A percentile compares a stretch with the other conserved stretches of the same genome.
Conservation (phyloP, 2,888 invertebrate species). For the Gerris lacustris region DNA sequence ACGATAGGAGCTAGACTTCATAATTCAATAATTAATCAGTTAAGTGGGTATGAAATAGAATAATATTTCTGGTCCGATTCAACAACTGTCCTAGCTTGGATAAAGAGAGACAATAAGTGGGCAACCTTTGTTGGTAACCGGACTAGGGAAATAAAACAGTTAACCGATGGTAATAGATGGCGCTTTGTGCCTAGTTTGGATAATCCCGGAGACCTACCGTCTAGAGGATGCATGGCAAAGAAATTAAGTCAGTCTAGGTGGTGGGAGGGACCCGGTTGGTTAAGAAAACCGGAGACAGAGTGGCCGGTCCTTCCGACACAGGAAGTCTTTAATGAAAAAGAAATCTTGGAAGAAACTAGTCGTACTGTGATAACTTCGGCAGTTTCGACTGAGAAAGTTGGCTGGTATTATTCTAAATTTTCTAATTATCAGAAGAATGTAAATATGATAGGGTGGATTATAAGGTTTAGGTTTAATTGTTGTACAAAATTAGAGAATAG, state of each 20-base stretch:
- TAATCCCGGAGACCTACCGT: conserved; percentile 30
- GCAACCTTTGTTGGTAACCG: conserved; percentile 30
- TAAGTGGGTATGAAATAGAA: not conserved
- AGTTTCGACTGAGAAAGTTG: no score
- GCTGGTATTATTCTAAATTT: no score
- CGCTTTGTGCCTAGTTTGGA: conserved; percentile 25
- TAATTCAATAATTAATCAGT: not conserved
- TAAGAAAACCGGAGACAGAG: conserved; percentile 12
- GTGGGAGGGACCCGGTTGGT: conserved; percentile 28
- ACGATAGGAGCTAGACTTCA: conserved; percentile 19
- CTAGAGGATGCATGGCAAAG: conserved; percentile 20
- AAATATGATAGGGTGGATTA: no score
- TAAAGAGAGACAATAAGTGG: conserved; percentile 25
- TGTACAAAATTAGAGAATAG: no score
- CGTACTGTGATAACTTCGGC: no score
- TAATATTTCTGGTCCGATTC: conserved; percentile 19
- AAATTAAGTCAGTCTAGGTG: conserved; percentile 20
- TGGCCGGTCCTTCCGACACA: no score
- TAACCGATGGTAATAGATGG: conserved; percentile 28
- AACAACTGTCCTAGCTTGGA: conserved; percentile 25
- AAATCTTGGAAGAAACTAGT: no score
- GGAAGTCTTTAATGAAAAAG: no score
- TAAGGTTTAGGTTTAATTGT: no score
- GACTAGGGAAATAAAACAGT: conserved; percentile 29
- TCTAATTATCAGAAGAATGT: no score